Evolutionary conservation across 2,797 vertebrate species (phyloP), one percentile per base, ranked within the genome.

Genomic region (Enteromius afrohamiltoni): DNA sequence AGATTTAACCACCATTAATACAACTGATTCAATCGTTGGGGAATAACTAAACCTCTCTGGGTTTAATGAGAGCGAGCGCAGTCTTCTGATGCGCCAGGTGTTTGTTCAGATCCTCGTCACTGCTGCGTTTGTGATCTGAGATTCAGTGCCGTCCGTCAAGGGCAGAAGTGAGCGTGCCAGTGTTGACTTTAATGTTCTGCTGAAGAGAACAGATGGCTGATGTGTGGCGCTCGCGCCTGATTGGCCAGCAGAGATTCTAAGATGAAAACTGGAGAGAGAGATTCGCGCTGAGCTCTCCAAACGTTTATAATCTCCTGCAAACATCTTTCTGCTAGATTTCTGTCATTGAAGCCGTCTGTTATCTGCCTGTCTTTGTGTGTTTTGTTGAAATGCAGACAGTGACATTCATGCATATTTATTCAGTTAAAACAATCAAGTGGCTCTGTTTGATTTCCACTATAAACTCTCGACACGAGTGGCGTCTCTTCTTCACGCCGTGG

Each of bases 381-480:
- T 75, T 83, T 82, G 69, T 74, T 68, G 42, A 13, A n/a, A 21
- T 2, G 10, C 34, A 68, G 62, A 58, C 64, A 70, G 74, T 76
- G 76, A 76, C 73, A 68, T 49, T 70, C 49, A 62, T 62, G 60
- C 31, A 13, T 51, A 76, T 64, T 64, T 47, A 76, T 83, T 77
- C 60, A 83, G 42, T 83, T 83, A 77, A 83, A 83, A 83, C 34
- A 83, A 76, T 51, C 81, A 83, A 53, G 67, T 37, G 47, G 9
- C 55, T 62, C 53, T 40, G 69, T 79, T 49, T 64, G 82, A 84
- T 79, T 71, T 79, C 16, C 58, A 60, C 76, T 73, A 71, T 78
- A 83, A 69, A 75, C 82, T 77, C 71, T 74, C 58, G 86, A 92
- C 91, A 88, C 83, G 81, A 83, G 79, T 85, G 89, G 90, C 81